Base-by-base conservation (phyloP, 2,113 vertebrate genomes). In the Natator depressus region DNA sequence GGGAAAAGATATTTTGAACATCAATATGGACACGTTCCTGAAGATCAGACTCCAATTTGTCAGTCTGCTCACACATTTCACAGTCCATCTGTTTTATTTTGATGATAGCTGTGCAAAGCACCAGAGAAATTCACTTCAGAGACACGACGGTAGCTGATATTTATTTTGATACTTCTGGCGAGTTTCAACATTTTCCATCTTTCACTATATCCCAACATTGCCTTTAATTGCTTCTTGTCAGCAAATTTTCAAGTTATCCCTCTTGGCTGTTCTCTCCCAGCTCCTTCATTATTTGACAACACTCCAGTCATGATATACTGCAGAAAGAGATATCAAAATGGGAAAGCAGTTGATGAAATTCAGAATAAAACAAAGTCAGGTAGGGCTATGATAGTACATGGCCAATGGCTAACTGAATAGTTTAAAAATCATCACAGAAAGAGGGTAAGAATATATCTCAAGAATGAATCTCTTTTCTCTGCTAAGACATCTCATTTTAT, bases 31-130 rank as follows among this genome's bases (percentile, higher is more conserved):
- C 51, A 6, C 20, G 78, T 84, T 93, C 82, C 78, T 90, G 72
- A 93, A 89, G 55, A 93, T 84, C 49, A 59, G 80, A 84, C 53
- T 91, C 83, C 86, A 82, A 92, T 93, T 93, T 95, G 14, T 47
- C 90, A 95, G 50, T 80, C 89, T 94, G 76, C 72, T 97, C 59
- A 54, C 88, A 96, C 76, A 88, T 85, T 95, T 92, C 87, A 82
- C n/a, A 84, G 94, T 84, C 96, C 91, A 94, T 97, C 94, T 97
- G 97, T 94, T 96, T 94, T 95, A 62, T 91, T 88, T 91, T 80
- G 47, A 88, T 87, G n/a, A 19, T 27, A 89, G 90, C 80, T 94
- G 94, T 94, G 93, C 93, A 89, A 91, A 94, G 93, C 87, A 89
- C 82, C 16, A 49, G 17, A 27, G 42, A 82, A 95, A 95, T 94